Percentiles rank a stretch among this genome's conserved stretches.
Conservation (phyloP, 2,113 vertebrate species). For the human (Homo sapiens) region DNA sequence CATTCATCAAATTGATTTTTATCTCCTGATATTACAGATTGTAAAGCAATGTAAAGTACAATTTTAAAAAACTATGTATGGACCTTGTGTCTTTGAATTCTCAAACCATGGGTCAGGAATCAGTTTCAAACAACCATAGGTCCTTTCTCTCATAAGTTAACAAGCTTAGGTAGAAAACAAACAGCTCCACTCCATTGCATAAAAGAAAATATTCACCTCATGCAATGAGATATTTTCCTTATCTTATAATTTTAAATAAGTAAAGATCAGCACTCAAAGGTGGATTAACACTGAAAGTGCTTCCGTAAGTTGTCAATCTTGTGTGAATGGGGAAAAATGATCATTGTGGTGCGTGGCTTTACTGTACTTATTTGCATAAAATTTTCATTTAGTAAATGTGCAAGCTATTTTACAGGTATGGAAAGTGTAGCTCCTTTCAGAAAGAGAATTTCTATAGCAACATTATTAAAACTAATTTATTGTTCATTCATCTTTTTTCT, state of each 20-base stretch:
- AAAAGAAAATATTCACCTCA: background rate
- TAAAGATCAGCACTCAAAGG: background rate
- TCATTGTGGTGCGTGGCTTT: background rate
- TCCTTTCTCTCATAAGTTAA: background rate
- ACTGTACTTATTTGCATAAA: background rate
- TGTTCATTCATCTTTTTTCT: background rate
- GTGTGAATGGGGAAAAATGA: background rate
- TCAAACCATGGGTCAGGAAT: background rate
- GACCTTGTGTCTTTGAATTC: background rate
- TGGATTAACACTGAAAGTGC: background rate
- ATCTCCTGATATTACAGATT: background rate
- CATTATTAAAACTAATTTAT: background rate
- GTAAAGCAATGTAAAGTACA: background rate
- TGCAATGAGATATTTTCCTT: background rate
- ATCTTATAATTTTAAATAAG: background rate
- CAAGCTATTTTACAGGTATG: too few species aligned
- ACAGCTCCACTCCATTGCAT: background rate
- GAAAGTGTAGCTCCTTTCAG: background rate
- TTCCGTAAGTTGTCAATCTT: background rate
- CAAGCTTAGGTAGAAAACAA: background rate
- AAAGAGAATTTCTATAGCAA: background rate
- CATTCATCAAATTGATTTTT: too few species aligned
- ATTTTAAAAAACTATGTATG: background rate
- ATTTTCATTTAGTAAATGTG: background rate
- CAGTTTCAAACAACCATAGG: fast-evolving